A percentile compares a stretch with the other conserved stretches of the same genome.
Evolutionary conservation across 2,113 vertebrate species (phyloP).

Genomic region (Alethe diademata): DNA sequence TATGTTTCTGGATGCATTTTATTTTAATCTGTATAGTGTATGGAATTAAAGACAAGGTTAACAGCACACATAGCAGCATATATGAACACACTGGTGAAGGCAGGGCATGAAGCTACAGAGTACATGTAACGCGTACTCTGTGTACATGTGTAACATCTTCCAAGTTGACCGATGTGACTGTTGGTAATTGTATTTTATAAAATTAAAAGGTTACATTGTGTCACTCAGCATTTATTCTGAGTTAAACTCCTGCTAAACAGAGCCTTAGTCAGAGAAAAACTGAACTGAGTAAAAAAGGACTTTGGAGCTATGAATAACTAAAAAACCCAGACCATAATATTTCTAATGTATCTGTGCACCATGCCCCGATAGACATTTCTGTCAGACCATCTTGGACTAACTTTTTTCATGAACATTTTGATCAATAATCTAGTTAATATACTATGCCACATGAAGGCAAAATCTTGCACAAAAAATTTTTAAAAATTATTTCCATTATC

Average conservation of each 20-base stretch:
- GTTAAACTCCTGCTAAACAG: neutral
- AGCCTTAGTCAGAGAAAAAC: neutral
- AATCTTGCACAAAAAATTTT: neutral
- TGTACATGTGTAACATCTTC: neutral
- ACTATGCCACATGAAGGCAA: neutral
- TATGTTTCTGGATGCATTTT: neutral
- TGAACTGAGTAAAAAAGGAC: neutral
- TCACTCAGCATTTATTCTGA: neutral
- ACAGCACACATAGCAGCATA: neutral
- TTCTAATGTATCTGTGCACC: neutral
- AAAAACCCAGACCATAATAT: neutral
- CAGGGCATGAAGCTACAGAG: neutral
- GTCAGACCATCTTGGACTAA: neutral
- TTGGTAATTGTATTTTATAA: neutral
- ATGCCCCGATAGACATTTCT: neutral
- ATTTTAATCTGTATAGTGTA: neutral
- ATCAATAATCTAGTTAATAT: neutral
- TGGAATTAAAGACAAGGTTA: neutral
- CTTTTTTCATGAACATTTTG: neutral
- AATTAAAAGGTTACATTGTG: neutral
- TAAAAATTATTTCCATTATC: neutral
- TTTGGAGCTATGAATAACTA: neutral
- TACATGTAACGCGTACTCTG: too few relatives aligned
- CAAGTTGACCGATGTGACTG: neutral
- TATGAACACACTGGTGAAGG: neutral